Base-by-base conservation (phyloP, 2,113 vertebrate species). In the Leptocoma aspasia region DNA sequence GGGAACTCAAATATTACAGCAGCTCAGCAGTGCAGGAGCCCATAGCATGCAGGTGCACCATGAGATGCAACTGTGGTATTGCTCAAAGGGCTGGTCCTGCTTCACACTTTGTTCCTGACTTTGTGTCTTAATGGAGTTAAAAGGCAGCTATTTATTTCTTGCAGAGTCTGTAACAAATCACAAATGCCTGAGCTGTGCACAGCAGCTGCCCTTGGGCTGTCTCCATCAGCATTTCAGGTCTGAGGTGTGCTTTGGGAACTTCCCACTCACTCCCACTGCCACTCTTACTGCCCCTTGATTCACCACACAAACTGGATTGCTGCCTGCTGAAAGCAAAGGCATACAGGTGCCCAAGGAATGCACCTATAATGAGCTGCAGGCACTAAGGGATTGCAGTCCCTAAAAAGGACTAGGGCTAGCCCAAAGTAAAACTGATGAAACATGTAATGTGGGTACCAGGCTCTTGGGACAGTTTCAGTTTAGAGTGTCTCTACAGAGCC, bases 371-470 rank as follows among this genome's bases (percentile, higher is more conserved):
- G 60, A 54, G 28, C 21, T 69, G 17, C 56, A 47, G 64, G 42
- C 17, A 6, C 30, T 54, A 33, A 42, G 44, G 39, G 69, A 35
- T 13, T 28, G 11, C 22, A 49, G 53, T 56, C 37, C 5, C 35
- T 24, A 14, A 2, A 13, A 19, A 73, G 28, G 23, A 37, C 23
- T 21, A 22, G 6, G 35, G 20, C 28, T 57, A 72, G 24, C 33
- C 33, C 2, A 1, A 37, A 59, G 39, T 39, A 42, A 69, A 82
- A 37, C 4, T 0, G 0, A 10, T 4, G 13, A 47, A 63, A 47
- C 6, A 1, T 3, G 2, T 9, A 39, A 13, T 35, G 30, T 52
- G 60, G 21, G 35, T 84, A 21, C 23, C 60, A 56, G 56, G 33
- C 30, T 70, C 35, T 73, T 39, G 28, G 39, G 27, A 28, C 19